phyloP scores from a whole-genome alignment of 2,113 vertebrate genomes.

The Paradoxurus hermaphroditus region DNA sequence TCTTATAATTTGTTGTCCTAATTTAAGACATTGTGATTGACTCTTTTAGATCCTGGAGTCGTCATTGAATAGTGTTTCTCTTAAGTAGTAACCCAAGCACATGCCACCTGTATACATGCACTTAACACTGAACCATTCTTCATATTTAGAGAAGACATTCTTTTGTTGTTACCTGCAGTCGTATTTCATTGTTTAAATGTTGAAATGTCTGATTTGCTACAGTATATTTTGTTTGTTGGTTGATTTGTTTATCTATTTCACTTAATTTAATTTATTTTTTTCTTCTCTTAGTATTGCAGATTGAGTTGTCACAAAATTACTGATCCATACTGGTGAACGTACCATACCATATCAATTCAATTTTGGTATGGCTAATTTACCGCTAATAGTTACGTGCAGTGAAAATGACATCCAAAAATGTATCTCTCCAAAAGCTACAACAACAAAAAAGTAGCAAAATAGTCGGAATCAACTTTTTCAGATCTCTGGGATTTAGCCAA shows the following conservation, averaged over 20 bases:
- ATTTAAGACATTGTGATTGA: background rate
- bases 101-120: background rate
- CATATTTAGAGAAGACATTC: background rate
- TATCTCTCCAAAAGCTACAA: background rate
- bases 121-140: background rate
- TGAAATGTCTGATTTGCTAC: background rate
- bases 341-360: background rate
- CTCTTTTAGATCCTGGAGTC: background rate
- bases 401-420: background rate
- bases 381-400: background rate
- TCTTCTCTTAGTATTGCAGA: background rate
- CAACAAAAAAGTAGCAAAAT: background rate
- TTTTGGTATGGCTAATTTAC: background rate
- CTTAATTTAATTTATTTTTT: background rate
- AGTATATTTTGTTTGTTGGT: background rate
- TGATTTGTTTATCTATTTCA: background rate
- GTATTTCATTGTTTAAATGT: background rate
- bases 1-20: background rate
- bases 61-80: background rate
- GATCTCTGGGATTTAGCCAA: constrained; percentile 28
- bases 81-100: background rate
- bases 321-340: background rate
- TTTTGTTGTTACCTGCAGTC: background rate
- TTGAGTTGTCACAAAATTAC: background rate
- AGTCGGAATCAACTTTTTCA: background rate